Percentiles rank a stretch among this genome's conserved stretches.
Evolutionary conservation across 2,797 vertebrate species (phyloP).

Genomic region (Trematomus bernacchii): DNA sequence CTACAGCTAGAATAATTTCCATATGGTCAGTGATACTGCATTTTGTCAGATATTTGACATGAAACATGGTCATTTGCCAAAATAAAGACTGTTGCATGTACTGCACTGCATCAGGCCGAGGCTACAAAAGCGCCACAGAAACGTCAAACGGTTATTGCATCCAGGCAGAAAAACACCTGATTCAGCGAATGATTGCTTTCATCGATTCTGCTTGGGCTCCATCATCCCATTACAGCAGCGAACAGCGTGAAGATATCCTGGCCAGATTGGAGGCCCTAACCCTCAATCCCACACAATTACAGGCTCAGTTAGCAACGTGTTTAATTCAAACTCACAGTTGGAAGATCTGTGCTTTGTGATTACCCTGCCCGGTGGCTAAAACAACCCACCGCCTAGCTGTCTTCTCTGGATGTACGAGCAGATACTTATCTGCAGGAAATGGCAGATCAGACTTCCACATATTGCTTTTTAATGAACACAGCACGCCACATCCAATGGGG

Average conservation of each 20-base stretch:
- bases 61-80: constrained; percentile 60
- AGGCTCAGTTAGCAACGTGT: constrained; percentile 46
- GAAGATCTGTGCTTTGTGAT: constrained; percentile 48
- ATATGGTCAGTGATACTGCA: constrained; percentile 50
- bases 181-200: constrained; percentile 66
- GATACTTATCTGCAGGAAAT: constrained; percentile 80
- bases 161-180: constrained; percentile 62
- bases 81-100: constrained; percentile 37
- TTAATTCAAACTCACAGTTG: constrained; percentile 51
- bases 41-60: constrained; percentile 60
- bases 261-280: constrained; percentile 22
- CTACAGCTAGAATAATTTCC: constrained; percentile 53
- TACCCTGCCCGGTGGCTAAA: constrained; percentile 43
- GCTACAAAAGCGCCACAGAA: constrained; percentile 5
- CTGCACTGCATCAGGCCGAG: constrained; percentile 20
- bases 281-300: constrained; percentile 41
- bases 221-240: constrained; percentile 39
- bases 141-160: constrained; percentile 24
- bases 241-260: constrained; percentile 46
- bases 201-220: constrained; percentile 52
- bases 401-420: constrained; percentile 57
- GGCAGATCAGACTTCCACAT: constrained; percentile 70
- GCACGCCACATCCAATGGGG: constrained; percentile 33
- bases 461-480: constrained; percentile 82
- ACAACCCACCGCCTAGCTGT: constrained; percentile 57